Evolutionary conservation across 2,797 vertebrate genomes (phyloP).

Genomic region (Galaxias olidus): DNA sequence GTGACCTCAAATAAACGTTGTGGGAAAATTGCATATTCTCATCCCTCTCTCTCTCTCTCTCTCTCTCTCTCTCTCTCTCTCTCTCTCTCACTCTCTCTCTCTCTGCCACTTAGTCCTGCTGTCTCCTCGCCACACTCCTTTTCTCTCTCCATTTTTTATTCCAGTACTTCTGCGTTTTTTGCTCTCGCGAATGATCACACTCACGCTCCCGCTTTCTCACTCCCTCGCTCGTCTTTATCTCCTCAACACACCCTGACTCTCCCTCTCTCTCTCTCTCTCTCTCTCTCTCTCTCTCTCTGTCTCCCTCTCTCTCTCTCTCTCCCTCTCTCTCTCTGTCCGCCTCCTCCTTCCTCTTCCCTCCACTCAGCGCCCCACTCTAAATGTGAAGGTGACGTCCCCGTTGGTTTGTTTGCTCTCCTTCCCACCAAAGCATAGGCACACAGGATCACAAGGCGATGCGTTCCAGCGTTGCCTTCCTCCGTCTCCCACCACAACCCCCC

Average conservation of each 20-base stretch:
- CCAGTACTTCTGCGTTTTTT: no score
- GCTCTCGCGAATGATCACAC: neutral
- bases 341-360: constrained; percentile 6
- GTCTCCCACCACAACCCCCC: constrained; percentile 33
- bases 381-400: constrained; percentile 3
- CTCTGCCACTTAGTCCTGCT: no score
- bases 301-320: neutral
- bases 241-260: no score
- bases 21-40: no score
- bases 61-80: neutral
- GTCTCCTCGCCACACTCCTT: neutral
- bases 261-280: neutral
- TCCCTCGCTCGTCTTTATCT: neutral
- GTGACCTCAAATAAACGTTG: no score
- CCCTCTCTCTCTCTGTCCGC: neutral
- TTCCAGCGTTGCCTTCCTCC: constrained; percentile 2
- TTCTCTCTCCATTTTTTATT: neutral
- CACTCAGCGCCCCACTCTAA: constrained; percentile 25
- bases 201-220: neutral
- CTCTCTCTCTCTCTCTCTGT: neutral
- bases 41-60: neutral
- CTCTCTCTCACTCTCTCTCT: neutral
- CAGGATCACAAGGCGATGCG: neutral
- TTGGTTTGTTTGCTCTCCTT: constrained; percentile 33
- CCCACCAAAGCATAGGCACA: constrained; percentile 23